phyloP scores from a whole-genome alignment of 2,113 vertebrate genomes.

The Hippocampus comes region DNA sequence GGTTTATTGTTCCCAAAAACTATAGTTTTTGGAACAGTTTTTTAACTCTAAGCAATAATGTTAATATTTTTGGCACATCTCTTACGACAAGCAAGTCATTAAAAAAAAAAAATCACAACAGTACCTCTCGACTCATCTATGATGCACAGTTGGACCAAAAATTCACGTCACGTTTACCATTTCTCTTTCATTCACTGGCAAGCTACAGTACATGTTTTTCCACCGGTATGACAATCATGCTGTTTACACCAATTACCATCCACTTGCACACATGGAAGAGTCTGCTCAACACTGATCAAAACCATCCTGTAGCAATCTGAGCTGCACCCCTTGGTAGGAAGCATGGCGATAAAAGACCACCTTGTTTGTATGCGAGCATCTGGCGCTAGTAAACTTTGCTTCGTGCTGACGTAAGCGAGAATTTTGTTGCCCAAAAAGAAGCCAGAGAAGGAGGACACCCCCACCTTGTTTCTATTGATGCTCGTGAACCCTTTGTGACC shows the following conservation, averaged over 20 bases:
- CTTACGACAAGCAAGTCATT: not conserved
- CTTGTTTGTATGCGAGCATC: not conserved
- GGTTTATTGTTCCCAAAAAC: not conserved
- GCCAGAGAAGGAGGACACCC: slow-evolving; percentile 27
- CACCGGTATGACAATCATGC: too few relatives aligned
- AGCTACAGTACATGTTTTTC: too few relatives aligned
- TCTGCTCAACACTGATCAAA: too few relatives aligned
- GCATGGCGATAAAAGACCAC: too few relatives aligned
- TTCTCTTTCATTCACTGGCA: too few relatives aligned
- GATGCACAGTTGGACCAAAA: slow-evolving; percentile 26
- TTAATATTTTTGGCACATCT: not conserved
- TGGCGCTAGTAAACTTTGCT: slow-evolving; percentile 20
- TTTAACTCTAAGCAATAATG: not conserved
- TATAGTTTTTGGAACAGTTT: too few relatives aligned
- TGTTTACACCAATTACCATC: too few relatives aligned
- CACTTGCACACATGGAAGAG: too few relatives aligned
- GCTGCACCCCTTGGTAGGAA: too few relatives aligned
- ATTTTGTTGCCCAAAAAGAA: slow-evolving; percentile 38
- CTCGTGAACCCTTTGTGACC: slow-evolving; percentile 26
- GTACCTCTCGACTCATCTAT: slow-evolving; percentile 54
- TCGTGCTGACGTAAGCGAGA: slow-evolving; percentile 27
- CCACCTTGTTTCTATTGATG: slow-evolving; percentile 31
- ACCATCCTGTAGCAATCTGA: too few relatives aligned
- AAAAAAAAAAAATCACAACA: slow-evolving; percentile 33
- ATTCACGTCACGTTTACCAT: slow-evolving; percentile 26